Conservation (phyloP, 2,113 vertebrate genomes). For the Rousettus leschenaultii region DNA sequence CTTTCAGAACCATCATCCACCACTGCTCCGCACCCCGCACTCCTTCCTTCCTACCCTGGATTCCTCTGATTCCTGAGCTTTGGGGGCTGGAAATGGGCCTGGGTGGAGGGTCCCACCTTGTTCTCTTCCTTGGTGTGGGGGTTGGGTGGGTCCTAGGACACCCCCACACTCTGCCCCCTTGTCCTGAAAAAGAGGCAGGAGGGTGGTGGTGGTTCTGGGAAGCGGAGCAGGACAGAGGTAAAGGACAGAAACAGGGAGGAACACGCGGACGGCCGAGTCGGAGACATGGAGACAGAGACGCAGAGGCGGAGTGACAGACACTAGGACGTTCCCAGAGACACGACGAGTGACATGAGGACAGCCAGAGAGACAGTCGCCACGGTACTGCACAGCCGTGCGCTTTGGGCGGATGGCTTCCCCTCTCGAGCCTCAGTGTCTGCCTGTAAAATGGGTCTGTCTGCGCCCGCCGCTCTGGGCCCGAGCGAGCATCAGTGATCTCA, state of each 20-base stretch:
- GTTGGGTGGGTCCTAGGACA: too few species aligned
- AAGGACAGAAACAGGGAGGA: background rate
- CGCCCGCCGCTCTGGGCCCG: fast-evolving
- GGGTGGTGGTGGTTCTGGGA: background rate
- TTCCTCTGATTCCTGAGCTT: background rate
- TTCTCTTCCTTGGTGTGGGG: background rate
- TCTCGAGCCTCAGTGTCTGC: background rate
- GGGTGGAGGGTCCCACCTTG: background rate
- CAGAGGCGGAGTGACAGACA: background rate
- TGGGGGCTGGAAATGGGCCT: background rate
- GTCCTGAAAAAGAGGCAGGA: background rate
- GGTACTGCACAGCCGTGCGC: background rate
- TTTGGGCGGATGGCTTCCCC: background rate
- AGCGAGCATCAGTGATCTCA: background rate
- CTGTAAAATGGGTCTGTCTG: fast-evolving
- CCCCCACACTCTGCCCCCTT: too few species aligned
- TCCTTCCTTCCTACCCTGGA: background rate
- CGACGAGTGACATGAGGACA: background rate
- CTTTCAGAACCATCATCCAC: background rate
- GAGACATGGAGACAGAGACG: too few species aligned
- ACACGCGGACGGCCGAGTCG: background rate
- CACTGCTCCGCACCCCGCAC: background rate
- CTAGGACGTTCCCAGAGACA: background rate
- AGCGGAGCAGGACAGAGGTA: background rate
- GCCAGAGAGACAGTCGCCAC: background rate